These are phyloP conservation scores for Lasaia peninsularis DNA, from an alignment of 1,140 invertebrate genomes.

Conservation along the genomic window DNA sequence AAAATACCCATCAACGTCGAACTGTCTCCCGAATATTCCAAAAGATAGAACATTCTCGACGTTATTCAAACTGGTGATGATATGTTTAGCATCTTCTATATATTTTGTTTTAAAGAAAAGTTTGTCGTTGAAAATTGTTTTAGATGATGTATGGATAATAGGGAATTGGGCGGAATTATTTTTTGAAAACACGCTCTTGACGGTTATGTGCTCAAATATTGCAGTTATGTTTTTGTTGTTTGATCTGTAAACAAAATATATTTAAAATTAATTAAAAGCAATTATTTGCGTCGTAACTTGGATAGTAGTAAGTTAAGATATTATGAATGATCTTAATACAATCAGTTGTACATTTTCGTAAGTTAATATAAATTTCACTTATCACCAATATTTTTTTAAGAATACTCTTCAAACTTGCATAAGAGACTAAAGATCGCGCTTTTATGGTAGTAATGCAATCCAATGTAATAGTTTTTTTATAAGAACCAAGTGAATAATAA, in stretches of 20 bases:
- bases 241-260: slow-evolving; percentile 38
- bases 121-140: slow-evolving; percentile 25
- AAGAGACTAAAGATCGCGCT: too few species aligned
- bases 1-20: background rate
- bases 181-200: slow-evolving; percentile 45
- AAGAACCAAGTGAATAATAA: too few species aligned
- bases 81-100: slow-evolving; percentile 25
- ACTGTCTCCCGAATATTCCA: slow-evolving; percentile 37
- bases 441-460: too few species aligned
- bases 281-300: too few species aligned
- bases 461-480: too few species aligned
- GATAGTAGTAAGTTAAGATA: too few species aligned
- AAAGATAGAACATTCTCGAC: slow-evolving; percentile 37
- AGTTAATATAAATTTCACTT: too few species aligned
- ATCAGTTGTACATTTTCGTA: too few species aligned
- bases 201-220: slow-evolving; percentile 44
- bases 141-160: slow-evolving; percentile 34
- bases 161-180: slow-evolving; percentile 44
- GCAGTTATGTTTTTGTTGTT: slow-evolving; percentile 40
- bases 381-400: too few species aligned
- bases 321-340: too few species aligned
- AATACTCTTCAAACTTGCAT: too few species aligned
- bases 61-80: slow-evolving; percentile 32
- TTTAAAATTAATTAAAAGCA: slow-evolving; percentile 19
- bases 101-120: slow-evolving; percentile 30